A percentile compares a stretch with the other conserved stretches of the same genome.
Evolutionary conservation across 2,797 vertebrate genomes (phyloP).

Genomic region (Sylvia borin): DNA sequence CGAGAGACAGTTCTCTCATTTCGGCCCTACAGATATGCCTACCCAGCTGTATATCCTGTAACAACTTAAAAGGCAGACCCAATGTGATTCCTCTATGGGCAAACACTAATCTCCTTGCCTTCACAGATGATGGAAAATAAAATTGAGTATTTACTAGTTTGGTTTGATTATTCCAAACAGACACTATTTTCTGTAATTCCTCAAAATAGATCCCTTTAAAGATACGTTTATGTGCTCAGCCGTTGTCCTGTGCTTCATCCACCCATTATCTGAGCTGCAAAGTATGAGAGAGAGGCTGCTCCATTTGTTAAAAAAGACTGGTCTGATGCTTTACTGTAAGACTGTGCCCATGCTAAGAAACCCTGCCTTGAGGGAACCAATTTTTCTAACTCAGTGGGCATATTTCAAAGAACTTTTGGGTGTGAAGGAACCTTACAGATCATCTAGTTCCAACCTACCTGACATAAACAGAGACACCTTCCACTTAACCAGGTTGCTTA

Average conservation of each 20-base stretch:
- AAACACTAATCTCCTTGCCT: slow-evolving; percentile 20
- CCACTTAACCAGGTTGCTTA: neutral
- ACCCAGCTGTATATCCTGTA: neutral
- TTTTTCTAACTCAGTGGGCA: neutral
- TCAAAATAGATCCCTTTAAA: slow-evolving; percentile 33
- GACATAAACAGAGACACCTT: neutral
- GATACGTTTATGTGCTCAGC: neutral
- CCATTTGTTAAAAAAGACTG: neutral
- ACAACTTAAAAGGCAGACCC: slow-evolving; percentile 9
- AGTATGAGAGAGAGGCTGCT: neutral
- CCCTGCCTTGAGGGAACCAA: neutral
- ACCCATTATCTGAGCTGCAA: neutral
- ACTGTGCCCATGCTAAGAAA: neutral
- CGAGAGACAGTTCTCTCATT: neutral
- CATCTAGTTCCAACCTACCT: neutral
- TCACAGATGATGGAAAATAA: slow-evolving; percentile 5
- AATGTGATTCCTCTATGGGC: neutral
- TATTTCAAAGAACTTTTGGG: neutral
- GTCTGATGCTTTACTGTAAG: neutral
- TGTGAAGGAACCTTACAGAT: neutral
- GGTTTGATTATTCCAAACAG: neutral
- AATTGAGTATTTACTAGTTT: neutral
- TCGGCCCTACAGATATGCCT: slow-evolving; percentile 1
- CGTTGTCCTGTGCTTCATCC: neutral
- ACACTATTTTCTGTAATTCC: slow-evolving; percentile 21